A percentile compares a stretch with the other conserved stretches of the same genome.
Evolutionary conservation across 1,140 invertebrate genomes (phyloP).

Genomic region (Phortica variegata): DNA sequence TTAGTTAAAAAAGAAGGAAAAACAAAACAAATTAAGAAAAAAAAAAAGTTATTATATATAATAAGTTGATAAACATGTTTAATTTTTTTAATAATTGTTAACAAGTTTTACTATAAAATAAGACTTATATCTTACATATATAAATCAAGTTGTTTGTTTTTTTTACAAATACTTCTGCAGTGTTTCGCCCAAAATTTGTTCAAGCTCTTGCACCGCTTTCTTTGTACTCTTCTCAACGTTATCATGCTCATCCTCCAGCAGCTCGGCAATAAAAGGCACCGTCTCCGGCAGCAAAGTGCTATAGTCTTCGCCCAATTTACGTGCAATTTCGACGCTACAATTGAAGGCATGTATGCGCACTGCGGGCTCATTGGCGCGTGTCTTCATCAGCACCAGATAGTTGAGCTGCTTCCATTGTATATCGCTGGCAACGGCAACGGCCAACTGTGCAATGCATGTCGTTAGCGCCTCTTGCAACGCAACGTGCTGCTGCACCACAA

Average conservation of each 20-base stretch:
- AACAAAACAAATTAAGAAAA: too few species aligned
- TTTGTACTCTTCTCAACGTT: constrained; percentile 74
- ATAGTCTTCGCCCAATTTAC: constrained; percentile 79
- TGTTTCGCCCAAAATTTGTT: constrained; percentile 80
- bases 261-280: constrained; percentile 79
- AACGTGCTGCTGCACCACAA: constrained; percentile 61
- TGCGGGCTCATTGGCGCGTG: constrained; percentile 69
- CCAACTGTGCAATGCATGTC: constrained; percentile 79
- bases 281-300: constrained; percentile 78
- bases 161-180: constrained; percentile 79
- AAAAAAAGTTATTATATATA: too few species aligned
- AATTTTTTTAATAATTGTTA: too few species aligned
- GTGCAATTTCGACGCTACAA: constrained; percentile 69
- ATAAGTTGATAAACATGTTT: too few species aligned
- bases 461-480: constrained; percentile 65
- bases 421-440: constrained; percentile 79
- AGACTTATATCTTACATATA: too few species aligned
- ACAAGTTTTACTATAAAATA: too few species aligned
- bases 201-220: constrained; percentile 73
- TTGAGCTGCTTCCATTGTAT: constrained; percentile 85
- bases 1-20: too few species aligned
- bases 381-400: constrained; percentile 86
- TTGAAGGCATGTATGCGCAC: constrained; percentile 65
- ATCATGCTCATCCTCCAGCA: constrained; percentile 81
- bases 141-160: too few species aligned